Base-by-base conservation (phyloP, 2,888 invertebrate genomes). In the Caenorhabditis sp. region DNA sequence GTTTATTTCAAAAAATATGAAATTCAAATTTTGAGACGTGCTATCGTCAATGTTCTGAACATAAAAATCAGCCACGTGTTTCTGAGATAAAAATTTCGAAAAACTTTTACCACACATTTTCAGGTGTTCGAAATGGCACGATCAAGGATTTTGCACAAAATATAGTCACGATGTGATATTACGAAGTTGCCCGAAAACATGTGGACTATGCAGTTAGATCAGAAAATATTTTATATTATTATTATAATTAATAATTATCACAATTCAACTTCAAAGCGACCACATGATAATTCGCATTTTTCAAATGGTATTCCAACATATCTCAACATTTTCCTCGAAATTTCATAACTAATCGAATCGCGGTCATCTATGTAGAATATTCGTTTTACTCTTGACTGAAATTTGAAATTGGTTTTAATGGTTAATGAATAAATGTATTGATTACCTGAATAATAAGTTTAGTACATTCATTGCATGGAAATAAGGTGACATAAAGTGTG, bases 381-480 rank as follows among this genome's bases (percentile, higher is more conserved):
- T 17, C 57, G 54, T 17, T 59, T 62, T 26, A 78, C 68, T 53
- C 76, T 57, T 0, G 76, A 78, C 59, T 78, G 70, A 10, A 31
- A 31, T n/a, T n/a, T n/a, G n/a, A n/a, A n/a, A n/a, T n/a, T n/a
- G n/a, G n/a, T n/a, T n/a, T n/a, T n/a, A n/a, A n/a, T n/a, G n/a
- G n/a, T n/a, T n/a, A n/a, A n/a, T n/a, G n/a, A n/a, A n/a, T n/a
- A n/a, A n/a, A n/a, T n/a, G n/a, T n/a, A n/a, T n/a, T n/a, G n/a
- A n/a, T n/a, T n/a, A 31, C 31, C 31, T 31, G 31, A 38, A 78
- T 76, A 14, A 76, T 36, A 38, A 96, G 90, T 89, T 97, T 97
- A 0, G 97, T 94, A 90, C 97, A 99, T 89, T 97, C 96, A 87
- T 97, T 96, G 89, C 97, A 97, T 0, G 97, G 97, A 88, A 97